These are phyloP conservation scores for Ischnura elegans DNA, from an alignment of 2,888 invertebrate genomes.

Conservation along the genomic window DNA sequence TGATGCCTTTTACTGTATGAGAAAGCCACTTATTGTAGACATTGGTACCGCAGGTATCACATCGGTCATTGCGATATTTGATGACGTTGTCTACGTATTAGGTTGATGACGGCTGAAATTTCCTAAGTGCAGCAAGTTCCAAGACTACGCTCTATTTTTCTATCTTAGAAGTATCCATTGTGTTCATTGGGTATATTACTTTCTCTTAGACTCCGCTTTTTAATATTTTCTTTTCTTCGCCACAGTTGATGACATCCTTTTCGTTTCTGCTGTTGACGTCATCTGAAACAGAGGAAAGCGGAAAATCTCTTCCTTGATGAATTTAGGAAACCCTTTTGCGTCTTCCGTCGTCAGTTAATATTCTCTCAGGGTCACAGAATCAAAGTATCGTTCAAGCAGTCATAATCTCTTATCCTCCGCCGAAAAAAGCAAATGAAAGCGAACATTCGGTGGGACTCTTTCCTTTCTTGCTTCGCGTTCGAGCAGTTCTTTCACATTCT, in stretches of 20 bases:
- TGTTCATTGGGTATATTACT: too few species aligned
- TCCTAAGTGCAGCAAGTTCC: too few species aligned
- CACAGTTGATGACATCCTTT: background rate
- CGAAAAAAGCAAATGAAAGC: slow-evolving; percentile 31
- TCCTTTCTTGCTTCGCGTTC: background rate
- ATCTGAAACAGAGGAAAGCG: background rate
- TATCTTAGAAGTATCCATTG: too few species aligned
- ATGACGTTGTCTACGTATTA: too few species aligned
- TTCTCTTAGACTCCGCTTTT: background rate
- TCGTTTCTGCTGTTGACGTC: background rate
- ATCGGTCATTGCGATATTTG: too few species aligned
- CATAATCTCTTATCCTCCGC: slow-evolving; percentile 55
- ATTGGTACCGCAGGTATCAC: too few species aligned
- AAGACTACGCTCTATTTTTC: too few species aligned
- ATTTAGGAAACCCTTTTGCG: slow-evolving; percentile 37
- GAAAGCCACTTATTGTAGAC: too few species aligned
- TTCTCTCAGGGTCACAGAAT: slow-evolving; percentile 33
- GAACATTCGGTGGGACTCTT: background rate
- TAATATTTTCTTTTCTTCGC: slow-evolving; percentile 24
- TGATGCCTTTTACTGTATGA: too few species aligned
- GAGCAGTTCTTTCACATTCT: background rate
- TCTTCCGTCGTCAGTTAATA: slow-evolving; percentile 38
- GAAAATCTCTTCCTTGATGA: background rate
- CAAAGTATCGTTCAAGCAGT: slow-evolving; percentile 55
- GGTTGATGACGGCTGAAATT: too few species aligned